Evolutionary conservation across 1,140 invertebrate genomes (phyloP).

Genomic region (Lamellibrachia luymesi): DNA sequence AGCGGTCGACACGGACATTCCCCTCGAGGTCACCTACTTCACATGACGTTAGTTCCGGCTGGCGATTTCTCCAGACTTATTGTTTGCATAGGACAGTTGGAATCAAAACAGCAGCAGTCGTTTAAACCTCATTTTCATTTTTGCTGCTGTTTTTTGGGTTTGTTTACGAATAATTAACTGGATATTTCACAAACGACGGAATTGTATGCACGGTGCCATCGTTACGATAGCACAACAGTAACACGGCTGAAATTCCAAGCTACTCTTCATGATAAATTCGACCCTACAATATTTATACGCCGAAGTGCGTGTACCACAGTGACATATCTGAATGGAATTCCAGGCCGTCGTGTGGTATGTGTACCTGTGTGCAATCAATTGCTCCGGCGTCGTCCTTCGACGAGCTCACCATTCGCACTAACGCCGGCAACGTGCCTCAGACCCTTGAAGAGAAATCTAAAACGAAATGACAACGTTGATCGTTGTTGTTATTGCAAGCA

Average conservation of each 20-base stretch:
- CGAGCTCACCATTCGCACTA: background rate
- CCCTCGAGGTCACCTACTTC: background rate
- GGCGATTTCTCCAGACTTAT: background rate
- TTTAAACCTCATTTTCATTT: background rate
- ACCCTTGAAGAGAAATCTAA: too few relatives aligned
- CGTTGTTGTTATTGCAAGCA: background rate
- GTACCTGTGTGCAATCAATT: background rate
- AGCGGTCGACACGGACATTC: background rate
- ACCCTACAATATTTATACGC: background rate
- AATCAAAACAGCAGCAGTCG: background rate
- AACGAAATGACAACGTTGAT: background rate
- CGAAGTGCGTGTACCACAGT: background rate
- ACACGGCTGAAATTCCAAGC: too few relatives aligned
- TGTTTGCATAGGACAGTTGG: background rate
- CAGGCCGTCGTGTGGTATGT: background rate
- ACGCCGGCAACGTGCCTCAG: too few relatives aligned
- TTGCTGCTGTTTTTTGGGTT: background rate
- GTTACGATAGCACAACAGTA: too few relatives aligned
- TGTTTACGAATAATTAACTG: background rate
- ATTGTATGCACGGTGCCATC: too few relatives aligned
- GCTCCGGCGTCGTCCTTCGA: background rate
- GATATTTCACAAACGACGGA: background rate
- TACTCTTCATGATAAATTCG: background rate
- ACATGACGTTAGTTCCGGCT: background rate
- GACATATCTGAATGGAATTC: background rate